Conservation (phyloP, 2,888 invertebrate genomes). For the Hypselothyrea guttata region DNA sequence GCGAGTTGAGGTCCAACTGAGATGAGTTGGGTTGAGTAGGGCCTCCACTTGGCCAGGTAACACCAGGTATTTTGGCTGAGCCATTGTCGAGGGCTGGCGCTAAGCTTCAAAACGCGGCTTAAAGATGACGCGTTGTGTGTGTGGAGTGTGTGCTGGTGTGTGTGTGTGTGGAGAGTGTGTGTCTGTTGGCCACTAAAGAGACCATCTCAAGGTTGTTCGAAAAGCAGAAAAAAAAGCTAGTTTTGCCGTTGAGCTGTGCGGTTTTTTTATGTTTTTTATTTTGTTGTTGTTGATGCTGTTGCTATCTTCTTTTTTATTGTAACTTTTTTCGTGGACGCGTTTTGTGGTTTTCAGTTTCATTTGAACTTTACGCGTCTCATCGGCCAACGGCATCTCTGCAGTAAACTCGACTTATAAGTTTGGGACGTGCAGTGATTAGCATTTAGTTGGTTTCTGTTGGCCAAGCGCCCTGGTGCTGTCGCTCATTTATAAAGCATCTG, state of each 20-base stretch:
- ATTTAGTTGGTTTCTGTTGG: slow-evolving; percentile 80
- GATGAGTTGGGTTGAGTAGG: not conserved
- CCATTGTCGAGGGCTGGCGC: not conserved
- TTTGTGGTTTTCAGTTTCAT: slow-evolving; percentile 48
- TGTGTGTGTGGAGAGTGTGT: slow-evolving; percentile 38
- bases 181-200: slow-evolving; percentile 29
- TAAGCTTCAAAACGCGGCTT: slow-evolving; percentile 13
- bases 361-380: slow-evolving; percentile 34
- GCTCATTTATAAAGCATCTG: slow-evolving; percentile 1
- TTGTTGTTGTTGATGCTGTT: too few relatives aligned
- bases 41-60: not conserved
- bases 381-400: slow-evolving; percentile 14
- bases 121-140: slow-evolving; percentile 50
- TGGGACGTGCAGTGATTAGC: slow-evolving; percentile 70
- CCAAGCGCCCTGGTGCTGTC: slow-evolving; percentile 67
- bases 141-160: slow-evolving; percentile 16
- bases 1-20: slow-evolving; percentile 23
- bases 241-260: slow-evolving; percentile 16
- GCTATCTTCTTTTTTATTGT: too few relatives aligned
- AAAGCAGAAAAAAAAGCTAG: slow-evolving; percentile 5
- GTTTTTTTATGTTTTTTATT: slow-evolving; percentile 33
- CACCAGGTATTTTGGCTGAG: not conserved
- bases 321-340: slow-evolving; percentile 22
- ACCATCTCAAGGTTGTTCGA: slow-evolving; percentile 56
- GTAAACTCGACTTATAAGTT: slow-evolving; percentile 75